Evolutionary conservation across 2,113 vertebrate genomes (phyloP).

Genomic region (Potamarius usumacintae): DNA sequence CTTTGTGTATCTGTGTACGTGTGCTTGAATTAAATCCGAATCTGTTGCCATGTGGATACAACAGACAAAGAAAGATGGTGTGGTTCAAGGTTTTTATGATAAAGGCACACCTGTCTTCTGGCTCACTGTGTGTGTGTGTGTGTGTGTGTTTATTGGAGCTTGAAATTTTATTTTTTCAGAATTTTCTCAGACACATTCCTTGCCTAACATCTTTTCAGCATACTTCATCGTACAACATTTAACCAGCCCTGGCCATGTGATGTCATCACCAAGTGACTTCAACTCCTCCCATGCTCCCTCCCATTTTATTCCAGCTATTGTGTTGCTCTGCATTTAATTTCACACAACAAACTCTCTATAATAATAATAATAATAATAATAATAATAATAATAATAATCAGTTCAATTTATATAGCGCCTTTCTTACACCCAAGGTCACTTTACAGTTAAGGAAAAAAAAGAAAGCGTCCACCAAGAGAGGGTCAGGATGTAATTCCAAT

Average conservation of each 20-base stretch:
- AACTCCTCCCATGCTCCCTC: not conserved
- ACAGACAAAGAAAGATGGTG: conserved; percentile 38
- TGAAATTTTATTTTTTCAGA: not conserved
- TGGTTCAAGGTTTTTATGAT: conserved; percentile 50
- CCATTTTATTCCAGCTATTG: not conserved
- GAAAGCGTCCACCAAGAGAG: no score
- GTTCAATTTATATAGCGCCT: no score
- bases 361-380: no score
- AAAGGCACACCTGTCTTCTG: conserved; percentile 48
- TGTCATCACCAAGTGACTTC: not conserved
- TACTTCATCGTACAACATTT: no score
- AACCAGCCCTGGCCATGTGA: not conserved
- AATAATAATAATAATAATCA: no score
- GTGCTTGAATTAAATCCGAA: conserved; percentile 43
- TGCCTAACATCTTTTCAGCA: not conserved
- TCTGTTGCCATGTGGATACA: conserved; percentile 19
- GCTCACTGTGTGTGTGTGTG: conserved; percentile 23
- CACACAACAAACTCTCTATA: not conserved
- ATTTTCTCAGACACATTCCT: not conserved
- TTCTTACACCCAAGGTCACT: no score
- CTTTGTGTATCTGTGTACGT: conserved; percentile 28
- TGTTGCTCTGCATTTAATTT: not conserved
- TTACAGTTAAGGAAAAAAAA: no score
- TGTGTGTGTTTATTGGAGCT: not conserved
- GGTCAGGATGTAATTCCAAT: no score